These are phyloP conservation scores for Hydropsyche tenuis DNA, from an alignment of 1,140 invertebrate species.

Conservation along the genomic window DNA sequence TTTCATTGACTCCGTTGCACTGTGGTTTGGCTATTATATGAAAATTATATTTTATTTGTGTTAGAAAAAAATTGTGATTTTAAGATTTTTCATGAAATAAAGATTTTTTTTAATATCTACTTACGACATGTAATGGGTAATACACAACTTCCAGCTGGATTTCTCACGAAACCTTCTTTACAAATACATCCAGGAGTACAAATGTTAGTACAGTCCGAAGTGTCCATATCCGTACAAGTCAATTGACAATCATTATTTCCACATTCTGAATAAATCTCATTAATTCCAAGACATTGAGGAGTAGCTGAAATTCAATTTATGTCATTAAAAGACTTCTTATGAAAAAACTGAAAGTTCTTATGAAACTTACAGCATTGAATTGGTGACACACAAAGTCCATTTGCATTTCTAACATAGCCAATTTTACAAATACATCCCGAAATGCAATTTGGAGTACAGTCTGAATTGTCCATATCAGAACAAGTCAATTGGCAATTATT, in stretches of 20 bases:
- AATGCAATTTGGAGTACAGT: neutral
- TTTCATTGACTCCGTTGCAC: neutral
- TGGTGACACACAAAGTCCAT: neutral
- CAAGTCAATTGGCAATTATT: conserved; percentile 3
- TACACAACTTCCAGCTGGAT: neutral
- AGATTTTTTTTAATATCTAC: too few species aligned
- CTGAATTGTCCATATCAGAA: neutral
- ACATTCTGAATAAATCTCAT: conserved; percentile 14
- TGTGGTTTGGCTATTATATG: neutral
- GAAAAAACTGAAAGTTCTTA: too few species aligned
- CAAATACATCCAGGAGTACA: conserved; percentile 20
- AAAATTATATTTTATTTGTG: neutral
- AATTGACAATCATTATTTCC: conserved; percentile 15
- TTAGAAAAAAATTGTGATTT: neutral
- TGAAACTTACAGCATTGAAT: neutral
- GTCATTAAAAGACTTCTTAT: too few species aligned
- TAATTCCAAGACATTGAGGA: neutral
- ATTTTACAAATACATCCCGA: neutral
- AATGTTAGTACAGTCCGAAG: neutral
- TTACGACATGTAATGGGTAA: conserved; percentile 9
- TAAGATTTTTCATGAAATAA: neutral
- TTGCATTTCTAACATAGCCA: neutral
- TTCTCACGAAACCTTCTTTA: neutral
- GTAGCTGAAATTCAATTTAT: too few species aligned
- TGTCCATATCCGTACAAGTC: neutral